A percentile compares a stretch with the other conserved stretches of the same genome.
These are phyloP conservation scores for Brachyptera putata DNA, from an alignment of 2,888 invertebrate species.

Conservation along the genomic window DNA sequence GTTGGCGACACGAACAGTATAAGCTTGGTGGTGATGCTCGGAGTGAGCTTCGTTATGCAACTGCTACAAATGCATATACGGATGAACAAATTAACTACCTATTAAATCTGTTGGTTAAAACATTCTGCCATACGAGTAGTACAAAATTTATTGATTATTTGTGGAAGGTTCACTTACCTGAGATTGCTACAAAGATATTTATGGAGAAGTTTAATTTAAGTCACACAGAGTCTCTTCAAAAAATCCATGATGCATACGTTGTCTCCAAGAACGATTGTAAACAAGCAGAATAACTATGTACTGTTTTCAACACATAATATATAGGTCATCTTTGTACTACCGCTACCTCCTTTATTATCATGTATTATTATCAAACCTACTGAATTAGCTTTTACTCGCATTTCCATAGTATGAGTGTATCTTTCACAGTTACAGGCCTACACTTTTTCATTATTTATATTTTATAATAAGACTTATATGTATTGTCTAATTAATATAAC, in stretches of 20 bases:
- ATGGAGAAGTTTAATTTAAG: neutral
- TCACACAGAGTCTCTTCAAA: neutral
- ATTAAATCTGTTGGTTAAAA: neutral
- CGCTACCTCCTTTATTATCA: too few species aligned
- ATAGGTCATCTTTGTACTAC: too few species aligned
- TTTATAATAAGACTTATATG: too few species aligned
- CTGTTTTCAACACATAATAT: too few species aligned
- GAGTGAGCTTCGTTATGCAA: neutral
- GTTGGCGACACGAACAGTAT: neutral
- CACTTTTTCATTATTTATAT: too few species aligned
- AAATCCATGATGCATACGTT: neutral
- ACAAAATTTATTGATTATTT: neutral
- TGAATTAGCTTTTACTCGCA: too few species aligned
- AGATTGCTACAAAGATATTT: neutral
- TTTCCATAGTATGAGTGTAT: too few species aligned
- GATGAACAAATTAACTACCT: neutral
- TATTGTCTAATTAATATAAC: too few species aligned
- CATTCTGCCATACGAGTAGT: neutral
- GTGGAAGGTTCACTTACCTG: constrained; percentile 2
- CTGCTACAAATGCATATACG: neutral
- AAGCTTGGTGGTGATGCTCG: neutral
- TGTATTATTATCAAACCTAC: too few species aligned
- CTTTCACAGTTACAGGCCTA: too few species aligned
- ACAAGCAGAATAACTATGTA: too few species aligned
- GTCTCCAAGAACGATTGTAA: neutral